A percentile compares a stretch with the other conserved stretches of the same genome.
Evolutionary conservation across 2,113 vertebrate species (phyloP).

Genomic region (Oenanthe oenanthe): DNA sequence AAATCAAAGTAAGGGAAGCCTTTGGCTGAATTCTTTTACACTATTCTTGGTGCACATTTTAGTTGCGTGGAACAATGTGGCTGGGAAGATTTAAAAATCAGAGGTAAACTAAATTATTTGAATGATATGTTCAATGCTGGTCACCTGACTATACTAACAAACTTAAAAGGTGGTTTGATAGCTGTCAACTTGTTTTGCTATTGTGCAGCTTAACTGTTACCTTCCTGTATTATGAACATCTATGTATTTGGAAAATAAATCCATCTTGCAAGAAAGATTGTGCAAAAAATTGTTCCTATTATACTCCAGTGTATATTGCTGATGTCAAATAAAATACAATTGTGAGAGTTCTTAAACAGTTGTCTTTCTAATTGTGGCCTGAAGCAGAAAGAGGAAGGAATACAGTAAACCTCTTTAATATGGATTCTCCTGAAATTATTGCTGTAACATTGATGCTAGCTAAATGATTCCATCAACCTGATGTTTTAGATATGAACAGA

Average conservation of each 20-base stretch:
- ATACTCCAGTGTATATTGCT: conserved; percentile 68
- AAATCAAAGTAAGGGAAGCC: not conserved
- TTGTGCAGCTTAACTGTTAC: conserved; percentile 67
- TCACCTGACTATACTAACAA: conserved; percentile 45
- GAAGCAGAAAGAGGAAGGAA: conserved; percentile 12
- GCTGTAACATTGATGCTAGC: not conserved
- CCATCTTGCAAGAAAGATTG: conserved; percentile 67
- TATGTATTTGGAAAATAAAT: conserved; percentile 69
- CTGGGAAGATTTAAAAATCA: conserved; percentile 27
- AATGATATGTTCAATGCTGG: conserved; percentile 33
- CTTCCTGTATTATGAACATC: conserved; percentile 66
- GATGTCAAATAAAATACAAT: conserved; percentile 73
- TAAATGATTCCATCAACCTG: not conserved
- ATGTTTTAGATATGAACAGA: not conserved
- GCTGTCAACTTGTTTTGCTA: conserved; percentile 72
- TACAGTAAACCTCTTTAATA: not conserved
- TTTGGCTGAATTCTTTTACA: not conserved
- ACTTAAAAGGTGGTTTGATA: conserved; percentile 39
- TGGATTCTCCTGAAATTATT: not conserved
- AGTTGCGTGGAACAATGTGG: conserved; percentile 23
- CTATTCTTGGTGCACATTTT: not conserved
- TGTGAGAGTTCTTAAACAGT: conserved; percentile 68
- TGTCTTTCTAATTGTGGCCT: conserved; percentile 55
- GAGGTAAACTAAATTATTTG: conserved; percentile 29
- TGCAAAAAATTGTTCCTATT: conserved; percentile 65